Conservation (phyloP, 2,797 vertebrate genomes). For the Ceryle rudis region DNA sequence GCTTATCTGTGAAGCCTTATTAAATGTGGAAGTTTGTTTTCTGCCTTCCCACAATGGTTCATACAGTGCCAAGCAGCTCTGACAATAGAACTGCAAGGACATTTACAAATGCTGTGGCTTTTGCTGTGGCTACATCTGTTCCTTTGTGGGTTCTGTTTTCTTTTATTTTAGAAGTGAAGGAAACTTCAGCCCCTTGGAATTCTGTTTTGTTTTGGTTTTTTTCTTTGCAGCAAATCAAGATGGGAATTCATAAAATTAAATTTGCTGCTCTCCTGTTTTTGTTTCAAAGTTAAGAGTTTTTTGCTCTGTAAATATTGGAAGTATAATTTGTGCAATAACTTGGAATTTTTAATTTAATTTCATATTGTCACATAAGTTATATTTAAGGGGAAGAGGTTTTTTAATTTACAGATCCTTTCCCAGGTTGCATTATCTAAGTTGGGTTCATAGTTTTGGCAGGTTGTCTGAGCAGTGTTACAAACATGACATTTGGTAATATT, state of each 20-base stretch:
- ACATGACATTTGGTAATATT: slow-evolving; percentile 66
- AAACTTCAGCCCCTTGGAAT: slow-evolving; percentile 37
- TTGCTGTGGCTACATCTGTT: slow-evolving; percentile 76
- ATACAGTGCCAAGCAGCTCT: slow-evolving; percentile 74
- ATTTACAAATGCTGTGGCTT: slow-evolving; percentile 74
- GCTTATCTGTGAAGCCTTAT: slow-evolving; percentile 81
- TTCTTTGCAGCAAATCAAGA: background rate
- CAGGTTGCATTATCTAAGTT: slow-evolving; percentile 86
- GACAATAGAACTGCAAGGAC: slow-evolving; percentile 73
- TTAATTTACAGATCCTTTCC: slow-evolving; percentile 88
- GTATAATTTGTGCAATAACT: slow-evolving; percentile 96
- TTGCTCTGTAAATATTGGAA: slow-evolving; percentile 84
- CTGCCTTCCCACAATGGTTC: slow-evolving; percentile 70
- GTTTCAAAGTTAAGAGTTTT: slow-evolving; percentile 73
- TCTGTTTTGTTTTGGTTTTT: background rate
- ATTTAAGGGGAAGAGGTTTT: slow-evolving; percentile 86
- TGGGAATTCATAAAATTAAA: slow-evolving; percentile 60
- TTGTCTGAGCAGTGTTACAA: slow-evolving; percentile 72
- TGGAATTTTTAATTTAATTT: slow-evolving; percentile 91
- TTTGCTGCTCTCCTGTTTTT: slow-evolving; percentile 74
- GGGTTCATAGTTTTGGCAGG: slow-evolving; percentile 80
- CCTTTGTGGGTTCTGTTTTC: slow-evolving; percentile 49
- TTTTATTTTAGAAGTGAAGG: slow-evolving; percentile 65
- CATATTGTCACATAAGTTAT: slow-evolving; percentile 85
- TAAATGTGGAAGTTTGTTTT: slow-evolving; percentile 73